A percentile compares a stretch with the other conserved stretches of the same genome.
Conservation (phyloP, 2,797 vertebrate genomes). For the Taenioides sp. region DNA sequence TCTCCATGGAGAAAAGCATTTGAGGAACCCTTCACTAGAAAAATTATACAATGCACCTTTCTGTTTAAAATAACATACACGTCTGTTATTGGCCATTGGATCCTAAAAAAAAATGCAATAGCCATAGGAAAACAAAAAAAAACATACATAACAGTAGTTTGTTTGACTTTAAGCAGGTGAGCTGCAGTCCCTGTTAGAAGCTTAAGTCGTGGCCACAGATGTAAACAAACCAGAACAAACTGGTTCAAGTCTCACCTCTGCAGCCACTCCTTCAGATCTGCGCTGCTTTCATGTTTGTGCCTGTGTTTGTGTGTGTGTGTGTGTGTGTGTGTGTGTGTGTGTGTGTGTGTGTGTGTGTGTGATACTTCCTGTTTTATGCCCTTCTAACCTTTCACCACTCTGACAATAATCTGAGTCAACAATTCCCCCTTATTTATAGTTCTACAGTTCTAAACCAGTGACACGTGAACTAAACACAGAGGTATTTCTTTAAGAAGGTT, state of each 20-base stretch:
- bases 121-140: no score
- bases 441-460: background rate
- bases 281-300: conserved; percentile 1
- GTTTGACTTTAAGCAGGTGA: background rate
- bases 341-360: background rate
- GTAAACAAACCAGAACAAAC: conserved; percentile 37
- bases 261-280: conserved; percentile 29
- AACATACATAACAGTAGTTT: no score
- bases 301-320: background rate
- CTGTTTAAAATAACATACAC: no score
- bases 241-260: conserved; percentile 39
- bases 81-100: no score
- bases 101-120: no score
- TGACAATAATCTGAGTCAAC: conserved; percentile 6
- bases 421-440: background rate
- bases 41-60: no score
- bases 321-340: background rate
- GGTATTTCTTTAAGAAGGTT: no score
- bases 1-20: no score
- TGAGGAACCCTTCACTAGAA: no score
- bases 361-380: conserved; percentile 30
- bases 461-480: background rate
- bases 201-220: background rate
- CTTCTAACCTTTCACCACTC: conserved; percentile 24
- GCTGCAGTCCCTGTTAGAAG: conserved; percentile 4